These are phyloP conservation scores for Syngnathus scovelli DNA, from an alignment of 2,113 vertebrate species.

Conservation along the genomic window DNA sequence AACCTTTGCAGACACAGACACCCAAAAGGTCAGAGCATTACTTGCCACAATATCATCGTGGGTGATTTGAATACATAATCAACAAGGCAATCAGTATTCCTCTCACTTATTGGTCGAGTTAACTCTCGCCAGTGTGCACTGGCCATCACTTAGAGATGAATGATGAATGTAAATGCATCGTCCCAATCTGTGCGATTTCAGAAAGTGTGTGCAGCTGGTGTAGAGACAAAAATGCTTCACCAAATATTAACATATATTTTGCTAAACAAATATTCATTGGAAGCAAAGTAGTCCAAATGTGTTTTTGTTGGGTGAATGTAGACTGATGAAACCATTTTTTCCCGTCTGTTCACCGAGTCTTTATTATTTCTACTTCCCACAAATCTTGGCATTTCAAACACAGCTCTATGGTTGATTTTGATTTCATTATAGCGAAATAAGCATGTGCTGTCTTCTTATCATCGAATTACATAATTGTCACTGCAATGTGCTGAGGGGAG, in stretches of 20 bases:
- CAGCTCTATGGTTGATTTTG: slow-evolving; percentile 2
- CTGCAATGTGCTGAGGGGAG: slow-evolving; percentile 14
- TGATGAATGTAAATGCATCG: slow-evolving; percentile 14
- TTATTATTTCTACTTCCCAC: not conserved
- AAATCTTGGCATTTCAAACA: not conserved
- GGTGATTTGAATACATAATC: slow-evolving; percentile 4
- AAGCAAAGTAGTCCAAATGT: slow-evolving; percentile 12
- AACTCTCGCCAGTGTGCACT: slow-evolving; percentile 12
- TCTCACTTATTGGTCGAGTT: slow-evolving; percentile 5
- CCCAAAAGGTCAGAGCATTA: slow-evolving; percentile 84
- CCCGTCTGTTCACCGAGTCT: not conserved
- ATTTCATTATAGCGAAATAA: not conserved
- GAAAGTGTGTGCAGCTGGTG: slow-evolving; percentile 15
- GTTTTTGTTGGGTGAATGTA: not conserved
- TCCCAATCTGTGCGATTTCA: not conserved
- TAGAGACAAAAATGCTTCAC: slow-evolving; percentile 19
- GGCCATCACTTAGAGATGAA: slow-evolving; percentile 39
- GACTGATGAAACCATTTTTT: not conserved
- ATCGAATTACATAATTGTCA: slow-evolving; percentile 34
- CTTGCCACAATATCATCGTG: slow-evolving; percentile 3
- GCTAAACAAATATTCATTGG: slow-evolving; percentile 18
- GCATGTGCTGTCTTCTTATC: slow-evolving; percentile 28
- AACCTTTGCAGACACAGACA: slow-evolving; percentile 89
- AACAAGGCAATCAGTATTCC: slow-evolving; percentile 36
- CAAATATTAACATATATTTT: slow-evolving; percentile 1